phyloP scores from a whole-genome alignment of 2,888 invertebrate species.

The Melinaea marsaeus region DNA sequence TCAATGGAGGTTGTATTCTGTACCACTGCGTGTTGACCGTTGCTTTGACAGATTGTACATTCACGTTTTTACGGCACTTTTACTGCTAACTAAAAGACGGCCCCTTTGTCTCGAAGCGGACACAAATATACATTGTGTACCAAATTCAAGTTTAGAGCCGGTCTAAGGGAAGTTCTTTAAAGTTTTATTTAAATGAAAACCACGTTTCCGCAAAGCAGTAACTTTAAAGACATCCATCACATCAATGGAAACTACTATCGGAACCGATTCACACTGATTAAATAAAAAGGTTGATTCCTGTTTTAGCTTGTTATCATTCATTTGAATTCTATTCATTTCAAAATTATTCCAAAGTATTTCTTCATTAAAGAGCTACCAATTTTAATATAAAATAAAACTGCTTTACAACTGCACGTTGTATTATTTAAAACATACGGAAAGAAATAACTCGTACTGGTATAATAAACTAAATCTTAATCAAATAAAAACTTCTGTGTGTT shows the following conservation, averaged over 20 bases:
- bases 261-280: not conserved
- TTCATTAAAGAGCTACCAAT: too few relatives aligned
- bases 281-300: not conserved
- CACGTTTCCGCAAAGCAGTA: not conserved
- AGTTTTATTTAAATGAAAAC: conserved; percentile 1
- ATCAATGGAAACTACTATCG: not conserved
- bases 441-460: too few relatives aligned
- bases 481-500: too few relatives aligned
- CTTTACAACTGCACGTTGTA: too few relatives aligned
- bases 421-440: too few relatives aligned
- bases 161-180: conserved; percentile 17
- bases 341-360: too few relatives aligned
- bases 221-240: not conserved
- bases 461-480: too few relatives aligned
- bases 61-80: conserved; percentile 48
- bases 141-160: conserved; percentile 22
- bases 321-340: too few relatives aligned
- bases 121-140: conserved; percentile 20
- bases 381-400: too few relatives aligned
- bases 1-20: conserved; percentile 14
- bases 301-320: too few relatives aligned
- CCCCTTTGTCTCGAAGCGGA: conserved; percentile 16
- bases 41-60: conserved; percentile 34
- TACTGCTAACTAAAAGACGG: conserved; percentile 49
- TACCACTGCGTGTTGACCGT: not conserved